A percentile compares a stretch with the other conserved stretches of the same genome.
These are phyloP conservation scores for Carassius gibelio DNA, from an alignment of 2,113 vertebrate genomes.

Conservation along the genomic window DNA sequence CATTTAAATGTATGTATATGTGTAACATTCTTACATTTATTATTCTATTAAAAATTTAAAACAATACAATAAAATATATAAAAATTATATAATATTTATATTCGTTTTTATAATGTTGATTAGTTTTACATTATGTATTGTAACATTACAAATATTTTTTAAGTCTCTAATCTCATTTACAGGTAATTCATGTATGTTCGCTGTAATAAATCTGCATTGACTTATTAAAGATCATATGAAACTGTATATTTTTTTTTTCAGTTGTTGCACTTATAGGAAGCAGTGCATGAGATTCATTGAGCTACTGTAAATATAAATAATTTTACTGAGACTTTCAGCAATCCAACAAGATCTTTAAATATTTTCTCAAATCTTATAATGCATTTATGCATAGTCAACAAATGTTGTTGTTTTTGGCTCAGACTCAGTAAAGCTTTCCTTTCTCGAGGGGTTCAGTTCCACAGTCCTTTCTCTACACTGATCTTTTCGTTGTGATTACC, in stretches of 20 bases:
- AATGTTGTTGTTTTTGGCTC: conserved; percentile 33
- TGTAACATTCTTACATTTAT: too few relatives aligned
- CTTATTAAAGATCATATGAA: background rate
- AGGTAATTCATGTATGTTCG: too few relatives aligned
- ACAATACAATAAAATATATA: too few relatives aligned
- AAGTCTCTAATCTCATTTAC: too few relatives aligned
- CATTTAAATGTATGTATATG: too few relatives aligned
- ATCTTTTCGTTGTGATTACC: conserved; percentile 17
- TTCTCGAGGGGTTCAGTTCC: background rate
- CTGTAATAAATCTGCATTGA: background rate
- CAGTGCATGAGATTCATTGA: too few relatives aligned
- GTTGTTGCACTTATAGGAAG: background rate
- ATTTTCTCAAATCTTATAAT: conserved; percentile 40
- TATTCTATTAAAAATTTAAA: too few relatives aligned
- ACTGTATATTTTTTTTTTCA: too few relatives aligned
- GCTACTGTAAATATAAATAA: conserved; percentile 9
- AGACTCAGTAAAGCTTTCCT: conserved; percentile 29
- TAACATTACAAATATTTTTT: too few relatives aligned
- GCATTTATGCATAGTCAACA: conserved; percentile 32
- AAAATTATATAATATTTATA: too few relatives aligned
- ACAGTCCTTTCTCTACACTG: conserved; percentile 14
- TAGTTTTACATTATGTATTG: too few relatives aligned
- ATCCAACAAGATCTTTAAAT: conserved; percentile 13
- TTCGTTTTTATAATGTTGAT: too few relatives aligned
- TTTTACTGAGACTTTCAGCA: background rate